Evolutionary conservation across 2,888 invertebrate species (phyloP).

Genomic region (Drymonia ruficornis): DNA sequence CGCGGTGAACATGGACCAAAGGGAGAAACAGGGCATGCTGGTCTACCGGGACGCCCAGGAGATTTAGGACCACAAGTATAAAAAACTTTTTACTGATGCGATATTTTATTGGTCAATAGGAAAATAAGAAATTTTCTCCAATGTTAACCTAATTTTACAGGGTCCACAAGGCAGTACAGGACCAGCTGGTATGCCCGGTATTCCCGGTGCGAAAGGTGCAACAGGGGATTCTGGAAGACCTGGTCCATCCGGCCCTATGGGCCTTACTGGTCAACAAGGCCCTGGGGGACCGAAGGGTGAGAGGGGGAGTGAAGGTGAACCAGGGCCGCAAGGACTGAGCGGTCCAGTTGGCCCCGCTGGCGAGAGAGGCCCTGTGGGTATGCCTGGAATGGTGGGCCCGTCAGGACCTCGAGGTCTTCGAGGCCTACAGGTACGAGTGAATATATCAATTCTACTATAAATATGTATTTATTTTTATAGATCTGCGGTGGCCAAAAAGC

Average conservation of each 20-base stretch:
- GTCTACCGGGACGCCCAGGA: constrained; percentile 92
- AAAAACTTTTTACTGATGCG: constrained; percentile 15
- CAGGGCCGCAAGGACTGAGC: constrained; percentile 88
- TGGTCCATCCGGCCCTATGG: constrained; percentile 87
- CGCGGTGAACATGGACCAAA: constrained; percentile 91
- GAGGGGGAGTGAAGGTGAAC: constrained; percentile 87
- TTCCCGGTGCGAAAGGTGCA: constrained; percentile 88
- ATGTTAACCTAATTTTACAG: constrained; percentile 60
- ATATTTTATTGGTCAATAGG: not conserved
- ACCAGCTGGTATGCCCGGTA: constrained; percentile 88
- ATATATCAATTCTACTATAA: too few species aligned
- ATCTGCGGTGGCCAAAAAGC: too few species aligned
- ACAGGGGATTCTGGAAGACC: constrained; percentile 88
- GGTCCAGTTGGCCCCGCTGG: constrained; percentile 89
- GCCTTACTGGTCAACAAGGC: constrained; percentile 89
- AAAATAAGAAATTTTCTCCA: not conserved
- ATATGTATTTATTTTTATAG: too few species aligned
- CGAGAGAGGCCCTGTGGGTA: constrained; percentile 85
- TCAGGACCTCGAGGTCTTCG: constrained; percentile 87
- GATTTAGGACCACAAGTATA: constrained; percentile 88
- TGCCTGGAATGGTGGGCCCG: constrained; percentile 87
- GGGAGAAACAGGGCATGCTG: constrained; percentile 90
- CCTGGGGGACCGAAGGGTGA: constrained; percentile 91
- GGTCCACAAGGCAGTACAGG: constrained; percentile 89
- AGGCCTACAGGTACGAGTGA: constrained; percentile 82